Percentiles rank a stretch among this genome's conserved stretches.
phyloP scores from a whole-genome alignment of 2,888 invertebrate species.

The Neria commutata region DNA sequence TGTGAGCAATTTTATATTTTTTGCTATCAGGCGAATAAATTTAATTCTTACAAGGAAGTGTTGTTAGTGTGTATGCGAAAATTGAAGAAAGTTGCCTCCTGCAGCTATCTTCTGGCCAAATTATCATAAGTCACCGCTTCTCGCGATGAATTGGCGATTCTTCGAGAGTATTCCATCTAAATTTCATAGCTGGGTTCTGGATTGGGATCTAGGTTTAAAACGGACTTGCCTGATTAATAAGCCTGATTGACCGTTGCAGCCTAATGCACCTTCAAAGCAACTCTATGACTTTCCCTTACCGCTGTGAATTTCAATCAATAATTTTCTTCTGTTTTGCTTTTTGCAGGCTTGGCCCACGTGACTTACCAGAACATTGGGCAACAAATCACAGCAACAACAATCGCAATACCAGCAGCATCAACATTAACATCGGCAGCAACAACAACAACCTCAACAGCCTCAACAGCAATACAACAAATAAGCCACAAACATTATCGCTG shows the following conservation, averaged over 20 bases:
- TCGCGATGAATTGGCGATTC: too few relatives aligned
- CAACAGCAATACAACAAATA: neutral
- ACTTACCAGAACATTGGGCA: slow-evolving; percentile 69
- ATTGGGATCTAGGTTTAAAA: too few relatives aligned
- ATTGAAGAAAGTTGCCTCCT: neutral
- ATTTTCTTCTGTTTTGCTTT: neutral
- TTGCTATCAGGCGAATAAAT: neutral
- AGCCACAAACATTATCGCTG: neutral
- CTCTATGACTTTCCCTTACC: neutral
- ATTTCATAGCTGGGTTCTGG: too few relatives aligned
- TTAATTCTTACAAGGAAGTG: neutral
- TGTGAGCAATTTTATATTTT: neutral
- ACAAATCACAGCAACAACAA: slow-evolving; percentile 43
- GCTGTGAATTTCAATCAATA: neutral
- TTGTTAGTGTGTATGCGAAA: neutral
- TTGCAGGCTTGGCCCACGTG: slow-evolving; percentile 86
- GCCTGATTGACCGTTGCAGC: too few relatives aligned
- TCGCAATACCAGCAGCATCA: slow-evolving; percentile 29
- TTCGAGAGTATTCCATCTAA: too few relatives aligned
- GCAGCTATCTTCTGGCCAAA: neutral
- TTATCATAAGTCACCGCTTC: too few relatives aligned
- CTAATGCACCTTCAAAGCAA: too few relatives aligned
- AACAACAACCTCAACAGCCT: too few relatives aligned
- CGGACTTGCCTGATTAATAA: too few relatives aligned
- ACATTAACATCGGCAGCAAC: slow-evolving; percentile 24